Evolutionary conservation across 2,113 vertebrate species (phyloP), one percentile per base, ranked within the genome.

Genomic region (Trematocara macrostoma): DNA sequence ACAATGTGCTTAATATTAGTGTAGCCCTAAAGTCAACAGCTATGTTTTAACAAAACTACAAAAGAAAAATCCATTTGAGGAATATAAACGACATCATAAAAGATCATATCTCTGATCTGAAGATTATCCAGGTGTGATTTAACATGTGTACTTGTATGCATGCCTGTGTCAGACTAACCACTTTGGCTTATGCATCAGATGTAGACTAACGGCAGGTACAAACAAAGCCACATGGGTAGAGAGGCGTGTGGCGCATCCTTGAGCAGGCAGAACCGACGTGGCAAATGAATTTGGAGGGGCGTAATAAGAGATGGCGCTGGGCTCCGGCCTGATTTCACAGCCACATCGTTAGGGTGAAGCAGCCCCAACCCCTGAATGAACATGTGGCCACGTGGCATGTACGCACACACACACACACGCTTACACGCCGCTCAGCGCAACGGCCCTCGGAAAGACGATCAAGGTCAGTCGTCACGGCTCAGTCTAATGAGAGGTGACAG

Each of bases 261-360:
- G 93, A 96, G 87, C 91, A 91, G 93, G 91, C 91, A 93, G 89
- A 96, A 95, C 87, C 93, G 59, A 96, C 89, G 95, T 94, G 92
- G 95, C 94, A 95, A 96, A 97, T 97, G 94, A 95, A 96, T 97
- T 96, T 96, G 94, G 95, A 95, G 95, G 92, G 93, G 86, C 88
- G 89, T 96, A 96, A 96, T 96, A 96, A 96, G 96, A 95, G 94
- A 89, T 82, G 91, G 95, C 92, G 69, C 93, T 93, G 91, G 90
- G 94, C 95, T 93, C 88, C 81, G 84, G 93, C 93, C 95, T 89
- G 93, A 96, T 96, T 97, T 96, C 96, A 97, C 96, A 96, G 96
- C 93, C 92, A 89, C 95, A 96, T 96, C 95, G 95, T 96, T 96
- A 95, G 93, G 95, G 94, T 87, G 91, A 95, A 93, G 93, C 93